Evolutionary conservation across 2,888 invertebrate species (phyloP), one percentile per base, ranked within the genome.

Genomic region (Anorthoa munda): DNA sequence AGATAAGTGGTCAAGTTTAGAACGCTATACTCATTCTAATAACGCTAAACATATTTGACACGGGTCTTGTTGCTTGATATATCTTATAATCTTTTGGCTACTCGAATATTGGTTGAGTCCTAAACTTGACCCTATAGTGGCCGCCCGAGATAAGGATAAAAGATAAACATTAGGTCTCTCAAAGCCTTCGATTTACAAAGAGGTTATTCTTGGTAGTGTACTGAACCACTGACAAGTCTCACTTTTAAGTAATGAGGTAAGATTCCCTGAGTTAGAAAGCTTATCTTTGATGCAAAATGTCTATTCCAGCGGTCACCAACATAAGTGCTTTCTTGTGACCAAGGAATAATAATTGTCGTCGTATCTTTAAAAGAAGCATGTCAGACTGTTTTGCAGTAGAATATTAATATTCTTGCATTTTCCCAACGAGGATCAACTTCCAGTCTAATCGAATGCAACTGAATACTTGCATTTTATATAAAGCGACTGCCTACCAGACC

Each of bases 41-140:
- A 18, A 55, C 31, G 23, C 4, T 46, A 13, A 55, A 60, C 31
- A 46, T 55, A 26, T 60, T 55, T 61, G 69, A 55, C 31, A 60
- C 18, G 53, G 45, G 45, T 75, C 17, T 55, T 21, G 26, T 48
- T 23, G 65, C 12, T 64, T 18, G 50, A 51, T 15, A 64, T 39
- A 23, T 55, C 26, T 75, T 58, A 45, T 51, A 75, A 46, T 23
- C n/a, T 48, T 74, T 75, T 48, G 3, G 9, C 13, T 53, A 53
- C 17, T 23, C n/a, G 21, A 75, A 75, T 74, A 31, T 75, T 66
- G 51, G 12, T 45, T 0, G 21, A 46, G 26, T 51, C 21, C 18
- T 21, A 67, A 31, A 21, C 45, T 75, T 75, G 56, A 51, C 45
- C 64, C 53, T 48, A 15, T 55, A 60, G n/a, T 46, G 31, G 48